Evolutionary conservation across 1,140 invertebrate species (phyloP).

Genomic region (Apolygus lucorum): DNA sequence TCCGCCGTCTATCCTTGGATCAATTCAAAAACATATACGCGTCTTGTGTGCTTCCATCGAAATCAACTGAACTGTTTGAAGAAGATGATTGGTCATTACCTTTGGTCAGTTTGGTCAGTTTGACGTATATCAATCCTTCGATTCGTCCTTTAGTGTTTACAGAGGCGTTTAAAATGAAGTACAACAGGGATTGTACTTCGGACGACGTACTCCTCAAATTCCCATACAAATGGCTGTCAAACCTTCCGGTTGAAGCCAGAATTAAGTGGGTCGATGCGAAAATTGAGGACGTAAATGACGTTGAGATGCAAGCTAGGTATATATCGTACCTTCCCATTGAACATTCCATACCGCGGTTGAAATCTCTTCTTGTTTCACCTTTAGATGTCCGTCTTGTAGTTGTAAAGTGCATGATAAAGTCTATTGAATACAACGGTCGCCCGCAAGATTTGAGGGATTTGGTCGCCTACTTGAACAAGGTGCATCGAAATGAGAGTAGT

Average conservation of each 20-base stretch:
- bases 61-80: too few species aligned
- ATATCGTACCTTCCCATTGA: not conserved
- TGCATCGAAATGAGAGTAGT: not conserved
- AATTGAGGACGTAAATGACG: too few species aligned
- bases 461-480: not conserved
- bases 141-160: too few species aligned
- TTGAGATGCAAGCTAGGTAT: not conserved
- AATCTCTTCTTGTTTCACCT: not conserved
- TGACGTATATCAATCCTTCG: too few species aligned
- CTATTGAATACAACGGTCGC: not conserved
- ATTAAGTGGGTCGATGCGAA: too few species aligned
- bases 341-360: not conserved
- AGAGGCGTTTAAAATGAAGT: too few species aligned
- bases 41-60: not conserved
- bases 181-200: too few species aligned
- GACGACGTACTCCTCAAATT: too few species aligned
- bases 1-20: not conserved
- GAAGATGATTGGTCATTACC: too few species aligned
- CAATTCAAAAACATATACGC: slow-evolving; percentile 8
- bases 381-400: not conserved
- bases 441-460: not conserved
- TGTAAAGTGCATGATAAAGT: not conserved
- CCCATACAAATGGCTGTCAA: too few species aligned
- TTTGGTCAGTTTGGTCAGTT: too few species aligned
- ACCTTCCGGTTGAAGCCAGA: too few species aligned